These are phyloP conservation scores for Campoletis raptor DNA, from an alignment of 2,888 invertebrate species.

Conservation along the genomic window DNA sequence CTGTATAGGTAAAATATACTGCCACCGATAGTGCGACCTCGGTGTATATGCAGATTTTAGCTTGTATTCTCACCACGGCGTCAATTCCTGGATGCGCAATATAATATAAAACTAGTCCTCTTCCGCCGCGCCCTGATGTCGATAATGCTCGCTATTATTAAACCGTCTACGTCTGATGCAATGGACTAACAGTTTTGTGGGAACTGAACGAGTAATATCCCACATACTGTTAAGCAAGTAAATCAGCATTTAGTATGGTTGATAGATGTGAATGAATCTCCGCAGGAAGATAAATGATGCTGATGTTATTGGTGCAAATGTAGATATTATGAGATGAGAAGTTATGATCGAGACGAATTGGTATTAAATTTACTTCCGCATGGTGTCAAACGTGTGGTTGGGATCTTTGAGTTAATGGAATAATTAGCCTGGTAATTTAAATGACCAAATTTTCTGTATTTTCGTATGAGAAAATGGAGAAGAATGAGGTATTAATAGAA, in stretches of 20 bases:
- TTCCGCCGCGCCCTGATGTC: constrained; percentile 45
- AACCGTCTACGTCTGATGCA: constrained; percentile 34
- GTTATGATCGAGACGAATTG: background rate
- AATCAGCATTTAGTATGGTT: background rate
- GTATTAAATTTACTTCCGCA: background rate
- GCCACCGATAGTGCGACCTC: constrained; percentile 75
- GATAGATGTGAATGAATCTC: constrained; percentile 1
- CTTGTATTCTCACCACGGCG: constrained; percentile 49
- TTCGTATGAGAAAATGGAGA: background rate
- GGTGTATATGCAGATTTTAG: constrained; percentile 67
- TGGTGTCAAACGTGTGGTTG: background rate
- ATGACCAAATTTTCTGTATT: background rate
- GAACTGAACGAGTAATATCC: background rate
- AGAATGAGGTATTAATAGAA: background rate
- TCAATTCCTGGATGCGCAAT: constrained; percentile 62
- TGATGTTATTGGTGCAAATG: background rate
- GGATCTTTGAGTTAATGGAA: background rate
- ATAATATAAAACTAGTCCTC: constrained; percentile 37
- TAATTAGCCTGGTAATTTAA: background rate
- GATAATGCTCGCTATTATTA: constrained; percentile 43
- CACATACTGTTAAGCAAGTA: background rate
- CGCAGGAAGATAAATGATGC: background rate
- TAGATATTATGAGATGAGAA: background rate
- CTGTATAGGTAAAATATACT: constrained; percentile 81
- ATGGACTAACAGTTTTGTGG: constrained; percentile 25